Evolutionary conservation across 2,888 invertebrate genomes (phyloP).

Genomic region (Idaea aversata): DNA sequence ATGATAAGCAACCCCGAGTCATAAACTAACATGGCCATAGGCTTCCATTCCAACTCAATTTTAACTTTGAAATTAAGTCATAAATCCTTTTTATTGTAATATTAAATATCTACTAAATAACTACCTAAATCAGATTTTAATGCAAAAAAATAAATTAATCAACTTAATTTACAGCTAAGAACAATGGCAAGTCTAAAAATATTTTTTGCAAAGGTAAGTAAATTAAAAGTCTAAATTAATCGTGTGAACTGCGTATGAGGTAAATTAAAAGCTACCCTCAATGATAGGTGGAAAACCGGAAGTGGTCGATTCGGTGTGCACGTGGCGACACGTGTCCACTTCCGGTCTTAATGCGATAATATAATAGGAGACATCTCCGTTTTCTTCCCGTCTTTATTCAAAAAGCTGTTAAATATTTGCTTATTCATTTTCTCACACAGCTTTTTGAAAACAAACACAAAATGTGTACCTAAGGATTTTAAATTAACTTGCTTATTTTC

Average conservation of each 20-base stretch:
- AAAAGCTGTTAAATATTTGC: conserved; percentile 46
- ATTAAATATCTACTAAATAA: too few relatives aligned
- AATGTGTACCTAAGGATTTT: not conserved
- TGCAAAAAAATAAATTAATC: not conserved
- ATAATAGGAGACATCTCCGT: conserved; percentile 79
- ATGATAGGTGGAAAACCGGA: conserved; percentile 53
- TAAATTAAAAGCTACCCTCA: conserved; percentile 26
- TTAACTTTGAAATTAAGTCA: not conserved
- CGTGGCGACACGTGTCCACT: conserved; percentile 69
- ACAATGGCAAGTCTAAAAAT: not conserved
- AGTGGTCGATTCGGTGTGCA: conserved; percentile 68
- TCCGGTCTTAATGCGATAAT: conserved; percentile 73
- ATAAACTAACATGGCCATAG: not conserved
- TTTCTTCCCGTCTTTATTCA: conserved; percentile 53
- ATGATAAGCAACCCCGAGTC: conserved; percentile 49
- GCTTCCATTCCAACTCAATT: not conserved
- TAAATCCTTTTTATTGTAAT: too few relatives aligned
- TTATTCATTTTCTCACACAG: conserved; percentile 49
- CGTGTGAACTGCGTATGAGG: conserved; percentile 9
- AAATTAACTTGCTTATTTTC: too few relatives aligned
- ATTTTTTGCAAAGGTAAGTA: not conserved
- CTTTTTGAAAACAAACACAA: conserved; percentile 24
- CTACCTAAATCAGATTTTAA: too few relatives aligned
- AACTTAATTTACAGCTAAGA: not conserved
- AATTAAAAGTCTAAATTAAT: not conserved